Evolutionary conservation across 2,797 vertebrate species (phyloP).

Genomic region (Halcyon chelicuti): DNA sequence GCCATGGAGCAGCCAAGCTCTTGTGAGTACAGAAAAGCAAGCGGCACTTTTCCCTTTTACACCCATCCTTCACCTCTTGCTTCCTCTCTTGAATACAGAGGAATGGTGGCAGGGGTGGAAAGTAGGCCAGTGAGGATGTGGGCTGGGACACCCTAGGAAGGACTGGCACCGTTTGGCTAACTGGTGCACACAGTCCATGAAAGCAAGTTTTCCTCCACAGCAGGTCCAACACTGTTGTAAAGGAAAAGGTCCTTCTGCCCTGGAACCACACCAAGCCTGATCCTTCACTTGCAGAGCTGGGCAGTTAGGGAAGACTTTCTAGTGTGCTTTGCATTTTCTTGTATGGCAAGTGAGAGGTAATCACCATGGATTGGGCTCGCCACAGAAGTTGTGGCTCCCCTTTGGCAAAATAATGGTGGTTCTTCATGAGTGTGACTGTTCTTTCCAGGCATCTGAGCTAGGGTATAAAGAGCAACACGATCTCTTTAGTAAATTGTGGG

Average conservation of each 20-base stretch:
- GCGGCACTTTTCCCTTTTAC: not conserved
- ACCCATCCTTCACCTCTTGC: not conserved
- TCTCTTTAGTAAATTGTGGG: not conserved
- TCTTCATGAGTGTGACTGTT: not conserved
- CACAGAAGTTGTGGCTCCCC: not conserved
- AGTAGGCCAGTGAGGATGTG: accelerated
- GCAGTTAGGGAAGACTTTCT: not conserved
- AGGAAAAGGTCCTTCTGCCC: not conserved
- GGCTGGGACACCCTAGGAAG: not conserved
- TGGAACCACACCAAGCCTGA: not conserved
- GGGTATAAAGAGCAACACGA: not conserved
- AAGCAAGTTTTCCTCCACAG: not conserved
- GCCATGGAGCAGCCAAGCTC: not conserved
- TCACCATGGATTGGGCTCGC: not conserved
- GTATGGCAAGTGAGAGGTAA: not conserved
- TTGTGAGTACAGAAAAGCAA: not conserved
- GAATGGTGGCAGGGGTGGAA: not conserved
- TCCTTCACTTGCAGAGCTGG: not conserved
- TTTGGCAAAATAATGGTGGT: not conserved
- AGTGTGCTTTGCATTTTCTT: not conserved
- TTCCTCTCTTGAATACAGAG: not conserved
- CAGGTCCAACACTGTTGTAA: not conserved
- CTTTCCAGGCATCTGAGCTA: not conserved
- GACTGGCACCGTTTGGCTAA: not conserved
- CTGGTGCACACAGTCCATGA: not conserved